A percentile compares a stretch with the other conserved stretches of the same genome.
Conservation (phyloP, 1,140 invertebrate genomes). For the Brachionus rotundiformis region DNA sequence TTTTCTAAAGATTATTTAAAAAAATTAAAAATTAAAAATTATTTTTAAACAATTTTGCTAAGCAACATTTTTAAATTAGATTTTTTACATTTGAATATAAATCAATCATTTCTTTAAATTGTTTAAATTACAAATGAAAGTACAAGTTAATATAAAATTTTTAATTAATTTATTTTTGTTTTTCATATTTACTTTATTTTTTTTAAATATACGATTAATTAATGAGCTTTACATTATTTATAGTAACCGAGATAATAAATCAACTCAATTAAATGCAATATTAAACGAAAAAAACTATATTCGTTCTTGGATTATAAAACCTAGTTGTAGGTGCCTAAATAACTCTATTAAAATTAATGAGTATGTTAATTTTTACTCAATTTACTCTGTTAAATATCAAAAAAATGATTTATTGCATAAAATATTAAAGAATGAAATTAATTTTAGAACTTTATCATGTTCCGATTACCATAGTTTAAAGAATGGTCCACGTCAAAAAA, state of each 20-base stretch:
- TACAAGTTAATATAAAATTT: background rate
- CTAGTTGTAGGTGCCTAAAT: background rate
- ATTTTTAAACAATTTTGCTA: background rate
- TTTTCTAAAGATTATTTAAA: background rate
- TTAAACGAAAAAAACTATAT: too few species aligned
- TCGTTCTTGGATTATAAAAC: constrained; percentile 1
- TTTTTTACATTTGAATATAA: background rate
- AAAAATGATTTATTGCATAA: background rate
- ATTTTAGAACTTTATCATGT: background rate
- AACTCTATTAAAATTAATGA: background rate
- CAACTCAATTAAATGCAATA: background rate
- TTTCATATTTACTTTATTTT: background rate
- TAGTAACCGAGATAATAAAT: background rate
- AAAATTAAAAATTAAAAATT: background rate
- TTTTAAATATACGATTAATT: background rate
- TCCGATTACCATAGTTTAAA: constrained; percentile 7
- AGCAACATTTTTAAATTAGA: background rate
- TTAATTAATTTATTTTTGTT: background rate
- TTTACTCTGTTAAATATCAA: background rate
- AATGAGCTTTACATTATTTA: background rate
- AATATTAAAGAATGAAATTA: background rate
- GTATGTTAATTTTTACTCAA: background rate
- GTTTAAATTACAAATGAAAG: background rate
- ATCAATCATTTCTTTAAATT: background rate
- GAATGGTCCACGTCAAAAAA: constrained; percentile 1